Percentiles rank a stretch among this genome's conserved stretches.
phyloP scores from a whole-genome alignment of 2,888 invertebrate species.

The Drosophila flavopinicola region DNA sequence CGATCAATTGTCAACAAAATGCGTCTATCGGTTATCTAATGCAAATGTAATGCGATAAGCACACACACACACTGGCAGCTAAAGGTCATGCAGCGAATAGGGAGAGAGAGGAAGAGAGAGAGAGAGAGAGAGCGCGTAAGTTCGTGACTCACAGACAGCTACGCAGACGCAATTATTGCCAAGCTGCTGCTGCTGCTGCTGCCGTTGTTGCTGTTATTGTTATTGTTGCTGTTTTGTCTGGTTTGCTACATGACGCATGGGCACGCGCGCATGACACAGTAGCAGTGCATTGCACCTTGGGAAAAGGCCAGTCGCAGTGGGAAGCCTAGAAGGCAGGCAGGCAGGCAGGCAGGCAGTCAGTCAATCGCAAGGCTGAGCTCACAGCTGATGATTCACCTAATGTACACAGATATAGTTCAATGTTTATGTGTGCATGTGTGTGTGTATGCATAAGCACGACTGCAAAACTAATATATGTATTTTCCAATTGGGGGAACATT shows the following conservation, averaged over 20 bases:
- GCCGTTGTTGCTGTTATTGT: slow-evolving; percentile 12
- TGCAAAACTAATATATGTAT: slow-evolving; percentile 9
- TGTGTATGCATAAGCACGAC: not conserved
- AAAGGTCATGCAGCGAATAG: slow-evolving; percentile 36
- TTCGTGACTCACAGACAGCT: slow-evolving; percentile 48
- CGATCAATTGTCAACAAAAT: slow-evolving; percentile 34
- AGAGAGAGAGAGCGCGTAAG: slow-evolving; percentile 12
- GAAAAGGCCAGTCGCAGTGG: slow-evolving; percentile 5
- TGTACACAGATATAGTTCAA: slow-evolving; percentile 5
- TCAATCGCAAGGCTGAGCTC: slow-evolving; percentile 23
- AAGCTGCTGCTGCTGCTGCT: no score
- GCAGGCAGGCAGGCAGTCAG: no score
- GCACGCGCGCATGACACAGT: slow-evolving; percentile 32
- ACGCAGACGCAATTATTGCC: slow-evolving; percentile 56
- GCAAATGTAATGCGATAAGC: slow-evolving; percentile 34
- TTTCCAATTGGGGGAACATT: slow-evolving; percentile 3
- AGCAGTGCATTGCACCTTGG: slow-evolving; percentile 52
- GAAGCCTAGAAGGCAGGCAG: slow-evolving; percentile 29
- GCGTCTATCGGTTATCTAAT: slow-evolving; percentile 28
- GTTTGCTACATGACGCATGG: slow-evolving; percentile 52
- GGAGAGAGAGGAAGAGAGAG: not conserved
- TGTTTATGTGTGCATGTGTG: not conserved
- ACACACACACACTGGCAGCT: slow-evolving; percentile 4
- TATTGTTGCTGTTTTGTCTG: slow-evolving; percentile 8
- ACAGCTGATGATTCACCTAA: slow-evolving; percentile 52